Evolutionary conservation across 2,797 vertebrate species (phyloP).

Genomic region (Propithecus deckenii): DNA sequence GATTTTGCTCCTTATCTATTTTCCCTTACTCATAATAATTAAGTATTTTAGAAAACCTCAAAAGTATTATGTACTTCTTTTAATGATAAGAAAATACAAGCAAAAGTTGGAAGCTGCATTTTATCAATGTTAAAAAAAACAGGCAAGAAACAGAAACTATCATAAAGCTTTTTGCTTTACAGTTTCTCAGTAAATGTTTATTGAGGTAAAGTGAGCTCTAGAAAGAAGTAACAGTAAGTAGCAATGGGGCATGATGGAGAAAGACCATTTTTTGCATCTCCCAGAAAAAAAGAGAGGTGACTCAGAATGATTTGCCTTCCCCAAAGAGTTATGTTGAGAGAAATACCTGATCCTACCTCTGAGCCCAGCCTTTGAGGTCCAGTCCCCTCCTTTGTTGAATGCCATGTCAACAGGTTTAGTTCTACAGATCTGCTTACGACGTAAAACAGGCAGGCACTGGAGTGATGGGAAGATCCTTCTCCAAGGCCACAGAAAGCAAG

Average conservation of each 20-base stretch:
- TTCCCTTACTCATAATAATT: background rate
- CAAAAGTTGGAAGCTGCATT: background rate
- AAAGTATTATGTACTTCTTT: background rate
- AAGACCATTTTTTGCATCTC: background rate
- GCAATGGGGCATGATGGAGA: background rate
- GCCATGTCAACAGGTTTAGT: background rate
- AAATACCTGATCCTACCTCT: background rate
- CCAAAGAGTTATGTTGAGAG: background rate
- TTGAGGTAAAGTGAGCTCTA: background rate
- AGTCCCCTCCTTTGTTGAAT: background rate
- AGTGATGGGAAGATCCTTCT: background rate
- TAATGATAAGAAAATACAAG: background rate
- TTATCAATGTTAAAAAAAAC: background rate
- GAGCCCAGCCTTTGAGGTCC: background rate
- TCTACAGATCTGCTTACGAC: too few relatives aligned
- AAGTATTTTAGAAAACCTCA: background rate
- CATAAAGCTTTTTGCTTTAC: background rate
- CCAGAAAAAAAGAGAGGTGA: background rate
- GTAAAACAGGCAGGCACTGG: background rate
- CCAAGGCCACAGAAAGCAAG: background rate
- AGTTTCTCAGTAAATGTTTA: background rate
- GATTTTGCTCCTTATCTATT: background rate
- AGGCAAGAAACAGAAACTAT: background rate
- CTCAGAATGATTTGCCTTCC: background rate
- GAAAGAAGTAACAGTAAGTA: background rate